Conservation (phyloP, 1,140 invertebrate species). For the Goniozus legneri region DNA sequence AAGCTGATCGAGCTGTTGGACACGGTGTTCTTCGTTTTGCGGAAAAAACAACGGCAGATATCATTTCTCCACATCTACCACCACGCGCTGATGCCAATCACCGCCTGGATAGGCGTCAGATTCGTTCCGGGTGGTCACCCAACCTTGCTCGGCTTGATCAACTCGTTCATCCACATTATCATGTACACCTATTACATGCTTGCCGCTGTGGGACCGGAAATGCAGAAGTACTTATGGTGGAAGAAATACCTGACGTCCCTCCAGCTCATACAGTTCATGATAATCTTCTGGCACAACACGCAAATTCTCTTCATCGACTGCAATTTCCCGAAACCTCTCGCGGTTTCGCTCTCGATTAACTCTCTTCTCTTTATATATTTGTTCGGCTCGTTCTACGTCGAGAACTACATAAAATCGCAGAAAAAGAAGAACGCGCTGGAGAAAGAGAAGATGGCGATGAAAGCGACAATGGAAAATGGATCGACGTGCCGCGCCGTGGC, state of each 20-base stretch:
- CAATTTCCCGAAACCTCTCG: constrained; percentile 66
- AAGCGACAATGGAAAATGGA: background rate
- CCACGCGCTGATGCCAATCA: constrained; percentile 69
- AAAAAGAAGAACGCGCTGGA: constrained; percentile 25
- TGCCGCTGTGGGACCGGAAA: constrained; percentile 73
- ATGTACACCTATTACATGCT: constrained; percentile 86
- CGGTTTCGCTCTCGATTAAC: constrained; percentile 68
- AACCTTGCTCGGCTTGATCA: constrained; percentile 79
- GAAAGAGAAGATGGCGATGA: constrained; percentile 20
- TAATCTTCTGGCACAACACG: constrained; percentile 70
- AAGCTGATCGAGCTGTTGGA: constrained; percentile 67
- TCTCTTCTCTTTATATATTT: constrained; percentile 78
- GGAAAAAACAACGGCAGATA: constrained; percentile 76
- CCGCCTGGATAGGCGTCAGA: constrained; percentile 81
- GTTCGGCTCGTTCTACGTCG: constrained; percentile 80
- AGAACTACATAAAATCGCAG: constrained; percentile 61
- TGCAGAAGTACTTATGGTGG: constrained; percentile 80
- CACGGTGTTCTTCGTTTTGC: constrained; percentile 77
- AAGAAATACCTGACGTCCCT: constrained; percentile 84
- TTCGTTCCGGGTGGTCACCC: constrained; percentile 76
- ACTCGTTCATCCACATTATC: constrained; percentile 79
- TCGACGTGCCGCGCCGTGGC: too few relatives aligned
- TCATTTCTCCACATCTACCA: constrained; percentile 75
- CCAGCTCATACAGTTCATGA: constrained; percentile 82
- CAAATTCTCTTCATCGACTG: constrained; percentile 63